phyloP scores from a whole-genome alignment of 2,113 vertebrate species.

The Aphelocoma coerulescens region DNA sequence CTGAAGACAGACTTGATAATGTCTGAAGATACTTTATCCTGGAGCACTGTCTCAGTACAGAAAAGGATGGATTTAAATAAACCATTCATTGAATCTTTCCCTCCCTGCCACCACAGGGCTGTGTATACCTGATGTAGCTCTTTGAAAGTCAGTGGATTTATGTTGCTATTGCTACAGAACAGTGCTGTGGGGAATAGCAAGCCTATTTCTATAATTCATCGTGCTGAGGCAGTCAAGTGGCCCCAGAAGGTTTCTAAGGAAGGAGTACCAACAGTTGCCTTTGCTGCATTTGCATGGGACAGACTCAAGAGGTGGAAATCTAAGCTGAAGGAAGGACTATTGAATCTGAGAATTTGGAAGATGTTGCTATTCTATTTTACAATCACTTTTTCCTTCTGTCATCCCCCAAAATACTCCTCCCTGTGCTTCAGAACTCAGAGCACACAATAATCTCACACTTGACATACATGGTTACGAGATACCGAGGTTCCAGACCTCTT shows the following conservation, averaged over 20 bases:
- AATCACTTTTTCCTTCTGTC: neutral
- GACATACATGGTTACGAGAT: neutral
- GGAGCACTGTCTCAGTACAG: neutral
- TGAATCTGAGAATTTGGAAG: neutral
- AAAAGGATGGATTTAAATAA: neutral
- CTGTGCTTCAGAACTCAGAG: neutral
- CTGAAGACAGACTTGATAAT: neutral
- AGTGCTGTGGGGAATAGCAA: neutral
- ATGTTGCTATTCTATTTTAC: neutral
- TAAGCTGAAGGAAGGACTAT: neutral
- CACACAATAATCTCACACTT: neutral
- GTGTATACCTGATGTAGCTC: neutral
- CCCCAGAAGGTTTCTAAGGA: neutral
- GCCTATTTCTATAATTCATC: neutral
- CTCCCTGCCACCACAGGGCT: neutral
- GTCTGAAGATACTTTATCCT: neutral
- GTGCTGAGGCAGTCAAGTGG: neutral
- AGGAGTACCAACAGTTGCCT: rapidly evolving
- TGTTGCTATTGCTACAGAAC: neutral
- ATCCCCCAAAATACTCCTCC: neutral
- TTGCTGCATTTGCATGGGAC: neutral
- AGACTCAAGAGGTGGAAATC: neutral
- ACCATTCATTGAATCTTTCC: neutral
- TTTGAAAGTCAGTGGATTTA: neutral
- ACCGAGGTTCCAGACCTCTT: neutral